Conservation (phyloP, 2,113 vertebrate species). For the Lepus americanus region DNA sequence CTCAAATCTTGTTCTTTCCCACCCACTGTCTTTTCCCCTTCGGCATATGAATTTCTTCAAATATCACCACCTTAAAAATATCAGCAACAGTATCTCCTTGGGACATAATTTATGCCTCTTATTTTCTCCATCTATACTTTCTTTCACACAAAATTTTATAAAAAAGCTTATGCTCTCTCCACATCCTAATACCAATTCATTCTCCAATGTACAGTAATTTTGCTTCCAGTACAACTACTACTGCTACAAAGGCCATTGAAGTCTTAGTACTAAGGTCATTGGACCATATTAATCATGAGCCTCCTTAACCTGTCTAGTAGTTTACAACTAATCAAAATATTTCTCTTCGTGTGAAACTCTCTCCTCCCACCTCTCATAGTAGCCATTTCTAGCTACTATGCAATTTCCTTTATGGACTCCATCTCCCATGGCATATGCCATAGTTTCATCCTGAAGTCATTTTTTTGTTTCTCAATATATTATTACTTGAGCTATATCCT, state of each 20-base stretch:
- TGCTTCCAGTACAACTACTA: background rate
- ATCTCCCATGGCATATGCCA: background rate
- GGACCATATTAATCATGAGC: background rate
- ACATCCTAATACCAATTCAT: background rate
- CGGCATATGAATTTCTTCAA: slow-evolving; percentile 5
- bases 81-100: background rate
- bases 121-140: background rate
- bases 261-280: background rate
- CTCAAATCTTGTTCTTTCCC: background rate
- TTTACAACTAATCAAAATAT: slow-evolving; percentile 36
- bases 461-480: background rate
- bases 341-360: background rate
- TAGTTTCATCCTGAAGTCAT: background rate
- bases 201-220: background rate
- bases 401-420: background rate
- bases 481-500: background rate
- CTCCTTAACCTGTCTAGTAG: background rate
- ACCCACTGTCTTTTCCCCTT: background rate
- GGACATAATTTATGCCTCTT: background rate
- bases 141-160: background rate
- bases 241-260: background rate
- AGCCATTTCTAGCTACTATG: background rate
- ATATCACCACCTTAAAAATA: background rate
- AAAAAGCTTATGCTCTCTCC: background rate
- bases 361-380: background rate